Evolutionary conservation across 2,888 invertebrate species (phyloP), one percentile per base, ranked within the genome.

Genomic region (Scaptomyza tumidula): DNA sequence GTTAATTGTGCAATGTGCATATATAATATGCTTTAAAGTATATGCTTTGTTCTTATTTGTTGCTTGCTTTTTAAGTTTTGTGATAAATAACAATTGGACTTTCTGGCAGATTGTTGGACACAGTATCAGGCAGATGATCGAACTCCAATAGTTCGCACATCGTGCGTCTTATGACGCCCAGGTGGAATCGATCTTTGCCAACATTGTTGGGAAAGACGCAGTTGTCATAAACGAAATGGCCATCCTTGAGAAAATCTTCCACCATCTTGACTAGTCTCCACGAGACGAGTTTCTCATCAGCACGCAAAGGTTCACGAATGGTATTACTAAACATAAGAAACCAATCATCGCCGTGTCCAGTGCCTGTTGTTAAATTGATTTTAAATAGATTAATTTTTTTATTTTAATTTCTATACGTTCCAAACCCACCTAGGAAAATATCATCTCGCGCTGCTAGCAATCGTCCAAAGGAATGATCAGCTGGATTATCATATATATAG

Each of bases 401-500:
- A 9, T 3, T 6, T n/a, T n/a, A n/a, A 2, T 6, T 37, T n/a
- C 37, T 3, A n/a, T n/a, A n/a, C n/a, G 3, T 2, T n/a, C 95
- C 95, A 94, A 90, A 79, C 1, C 76, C 4, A 41, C 41, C 41
- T 10, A 41, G 41, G 41, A 41, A n/a, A 3, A 80, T 75, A 10
- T 93, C 92, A 0, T 91, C 91, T 11, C 93, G 93, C 0, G 90
- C 80, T 1, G 94, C 57, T 7, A 72, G 35, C 37, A 29, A 7
- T 7, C 6, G 3, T 49, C 46, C 2, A 41, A 16, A 41, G 3
- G 41, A 41, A 16, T 16, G 41, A 10, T 35, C 27, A 0, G 61
- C 7, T 10, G 71, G 71, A 61, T 74, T 72, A 19, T 75, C 91
- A 88, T 94, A 96, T n/a, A 94, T 93, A 88, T 95, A 96, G 63